Base-by-base conservation (phyloP, 2,797 vertebrate genomes). In the Crenuchus spilurus region DNA sequence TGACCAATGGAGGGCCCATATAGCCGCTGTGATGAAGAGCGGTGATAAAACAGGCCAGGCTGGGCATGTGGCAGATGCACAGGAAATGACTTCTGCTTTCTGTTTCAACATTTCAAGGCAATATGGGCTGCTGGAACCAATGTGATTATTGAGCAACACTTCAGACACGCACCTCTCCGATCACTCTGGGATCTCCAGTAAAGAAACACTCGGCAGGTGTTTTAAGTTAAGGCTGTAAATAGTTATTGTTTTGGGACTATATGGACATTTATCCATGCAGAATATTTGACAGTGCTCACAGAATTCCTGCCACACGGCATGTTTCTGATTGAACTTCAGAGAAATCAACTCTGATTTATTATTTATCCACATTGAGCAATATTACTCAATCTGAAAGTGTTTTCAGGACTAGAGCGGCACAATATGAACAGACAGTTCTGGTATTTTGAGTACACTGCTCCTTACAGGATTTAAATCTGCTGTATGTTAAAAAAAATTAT, bases 51-150 rank as follows among this genome's bases (percentile, higher is more conserved):
- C 46, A 58, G 13, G 8, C 67, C 39, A 46, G 28, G 24, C 39
- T 22, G 28, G 55, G 31, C 16, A 18, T 3, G 6, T 37, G 22
- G 31, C 42, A 61, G 69, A 5, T 61, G 58, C 55, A 28, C 51
- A 35, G 44, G 69, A 33, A 58, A 24, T 13, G 26, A 18, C 18
- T 22, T 22, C 57, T 54, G 51, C 51, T 26, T 54, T 65, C 42
- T 70, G 65, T 63, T 62, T 63, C 37, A 31, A 28, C 28, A 6
- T 49, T 7, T 20, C 9, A 2, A 49, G 18, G 18, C 46, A 22
- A 49, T 49, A 9, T 20, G 9, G 46, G 46, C 46, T 49, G 46
- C 46, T 44, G 42, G 42, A 44, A 44, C 16, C 42, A 44, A 44
- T 44, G 7, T 1, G 16, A 18, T 5, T 6, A 44, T 44, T 44